Percentiles rank a stretch among this genome's conserved stretches.
Evolutionary conservation across 1,140 invertebrate species (phyloP).

Genomic region (Aphidius ervi): DNA sequence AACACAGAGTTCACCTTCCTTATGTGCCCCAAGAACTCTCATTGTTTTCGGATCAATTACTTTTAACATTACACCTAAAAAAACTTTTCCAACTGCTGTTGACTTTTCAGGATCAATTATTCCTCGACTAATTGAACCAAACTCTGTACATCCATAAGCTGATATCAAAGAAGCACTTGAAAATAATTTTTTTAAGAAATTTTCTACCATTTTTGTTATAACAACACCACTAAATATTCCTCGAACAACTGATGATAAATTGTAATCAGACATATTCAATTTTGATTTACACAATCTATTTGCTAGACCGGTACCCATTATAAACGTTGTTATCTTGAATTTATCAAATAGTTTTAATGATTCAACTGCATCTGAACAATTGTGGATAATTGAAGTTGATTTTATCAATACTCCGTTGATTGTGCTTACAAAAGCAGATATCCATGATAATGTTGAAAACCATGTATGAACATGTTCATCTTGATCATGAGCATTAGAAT

Average conservation of each 20-base stretch:
- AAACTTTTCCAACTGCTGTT: constrained; percentile 32
- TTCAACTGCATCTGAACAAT: constrained; percentile 6
- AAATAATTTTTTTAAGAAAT: too few relatives aligned
- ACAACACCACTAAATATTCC: too few relatives aligned
- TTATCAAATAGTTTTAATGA: not conserved
- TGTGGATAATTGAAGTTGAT: constrained; percentile 20
- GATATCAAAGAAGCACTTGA: too few relatives aligned
- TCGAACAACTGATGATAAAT: too few relatives aligned
- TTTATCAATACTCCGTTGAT: not conserved
- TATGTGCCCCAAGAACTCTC: constrained; percentile 35
- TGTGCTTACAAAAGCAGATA: constrained; percentile 14
- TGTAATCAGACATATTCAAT: too few relatives aligned
- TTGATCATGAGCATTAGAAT: not conserved
- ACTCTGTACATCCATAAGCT: too few relatives aligned
- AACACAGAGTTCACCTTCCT: constrained; percentile 47
- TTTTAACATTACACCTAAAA: constrained; percentile 32
- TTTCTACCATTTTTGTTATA: too few relatives aligned
- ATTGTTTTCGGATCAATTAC: constrained; percentile 43
- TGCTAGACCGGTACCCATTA: not conserved
- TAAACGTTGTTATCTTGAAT: not conserved
- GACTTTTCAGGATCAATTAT: constrained; percentile 4
- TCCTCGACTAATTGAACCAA: too few relatives aligned
- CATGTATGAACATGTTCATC: not conserved
- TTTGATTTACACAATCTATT: not conserved
- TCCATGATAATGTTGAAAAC: constrained; percentile 20